Evolutionary conservation across 2,888 invertebrate species (phyloP).

Genomic region (Slavum lentiscoides): DNA sequence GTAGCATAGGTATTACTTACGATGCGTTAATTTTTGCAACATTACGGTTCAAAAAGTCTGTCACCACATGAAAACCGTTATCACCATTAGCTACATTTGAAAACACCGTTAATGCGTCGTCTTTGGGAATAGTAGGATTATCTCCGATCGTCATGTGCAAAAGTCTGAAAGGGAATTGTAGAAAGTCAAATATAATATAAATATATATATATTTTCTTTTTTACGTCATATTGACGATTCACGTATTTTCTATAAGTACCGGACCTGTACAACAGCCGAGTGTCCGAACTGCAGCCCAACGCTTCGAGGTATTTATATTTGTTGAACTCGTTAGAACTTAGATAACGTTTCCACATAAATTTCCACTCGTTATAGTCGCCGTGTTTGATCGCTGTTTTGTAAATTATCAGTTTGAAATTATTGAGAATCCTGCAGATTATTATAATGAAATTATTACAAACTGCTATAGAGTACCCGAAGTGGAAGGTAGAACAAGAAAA

Average conservation of each 20-base stretch:
- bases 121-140: constrained; percentile 69
- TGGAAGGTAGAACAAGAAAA: too few species aligned
- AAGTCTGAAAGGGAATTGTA: constrained; percentile 63
- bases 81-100: constrained; percentile 67
- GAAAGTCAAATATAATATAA: neutral
- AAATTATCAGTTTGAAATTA: constrained; percentile 72
- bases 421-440: constrained; percentile 67
- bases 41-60: constrained; percentile 71
- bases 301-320: constrained; percentile 68
- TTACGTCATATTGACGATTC: too few species aligned
- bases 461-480: constrained; percentile 43
- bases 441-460: neutral
- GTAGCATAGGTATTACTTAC: too few species aligned
- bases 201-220: constrained; percentile 59
- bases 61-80: constrained; percentile 72
- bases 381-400: constrained; percentile 72
- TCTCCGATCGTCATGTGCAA: constrained; percentile 69
- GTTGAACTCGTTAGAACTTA: constrained; percentile 70
- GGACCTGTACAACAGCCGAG: constrained; percentile 61
- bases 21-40: constrained; percentile 68
- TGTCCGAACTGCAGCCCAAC: constrained; percentile 62
- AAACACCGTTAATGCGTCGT: constrained; percentile 71
- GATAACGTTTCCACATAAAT: constrained; percentile 71
- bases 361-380: constrained; percentile 75
- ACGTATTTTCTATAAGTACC: too few species aligned